Percentiles rank a stretch among this genome's conserved stretches.
Conservation (phyloP, 2,113 vertebrate species). For the Melierax canorus region DNA sequence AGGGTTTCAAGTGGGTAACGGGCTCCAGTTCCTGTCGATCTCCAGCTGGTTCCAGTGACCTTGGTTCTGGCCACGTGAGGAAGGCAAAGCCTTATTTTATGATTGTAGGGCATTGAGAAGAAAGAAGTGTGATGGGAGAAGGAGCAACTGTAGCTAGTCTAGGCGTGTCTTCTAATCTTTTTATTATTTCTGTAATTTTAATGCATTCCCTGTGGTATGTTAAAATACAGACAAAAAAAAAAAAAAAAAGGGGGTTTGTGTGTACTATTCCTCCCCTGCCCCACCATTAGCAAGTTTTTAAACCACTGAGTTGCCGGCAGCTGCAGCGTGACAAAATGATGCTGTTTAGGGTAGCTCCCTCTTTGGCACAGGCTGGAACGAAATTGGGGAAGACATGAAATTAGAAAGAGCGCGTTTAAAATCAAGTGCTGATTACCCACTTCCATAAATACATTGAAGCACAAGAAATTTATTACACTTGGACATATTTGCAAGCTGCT, state of each 20-base stretch:
- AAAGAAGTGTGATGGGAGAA: not conserved
- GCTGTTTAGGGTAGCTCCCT: not conserved
- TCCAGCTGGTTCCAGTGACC: not conserved
- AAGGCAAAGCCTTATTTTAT: not conserved
- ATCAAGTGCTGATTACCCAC: not conserved
- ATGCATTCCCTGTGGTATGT: not conserved
- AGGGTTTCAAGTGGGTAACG: not conserved
- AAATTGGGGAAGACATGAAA: slow-evolving; percentile 8
- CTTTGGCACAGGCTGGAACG: slow-evolving; percentile 1
- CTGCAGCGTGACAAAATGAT: not conserved
- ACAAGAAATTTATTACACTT: not conserved
- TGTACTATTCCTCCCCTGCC: not conserved
- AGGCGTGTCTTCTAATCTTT: not conserved
- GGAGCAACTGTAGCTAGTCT: not conserved
- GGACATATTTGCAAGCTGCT: slow-evolving; percentile 4
- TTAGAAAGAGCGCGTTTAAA: not conserved
- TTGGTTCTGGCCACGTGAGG: not conserved
- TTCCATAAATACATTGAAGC: slow-evolving; percentile 8
- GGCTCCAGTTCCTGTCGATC: not conserved
- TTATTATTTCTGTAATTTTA: not conserved
- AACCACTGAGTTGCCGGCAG: not conserved
- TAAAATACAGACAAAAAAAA: not conserved
- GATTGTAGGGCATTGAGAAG: not conserved
- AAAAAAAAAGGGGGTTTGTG: fast-evolving
- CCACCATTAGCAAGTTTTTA: not conserved